Evolutionary conservation across 2,113 vertebrate species (phyloP), one percentile per base, ranked within the genome.

Genomic region (Notarius quadriscutis): DNA sequence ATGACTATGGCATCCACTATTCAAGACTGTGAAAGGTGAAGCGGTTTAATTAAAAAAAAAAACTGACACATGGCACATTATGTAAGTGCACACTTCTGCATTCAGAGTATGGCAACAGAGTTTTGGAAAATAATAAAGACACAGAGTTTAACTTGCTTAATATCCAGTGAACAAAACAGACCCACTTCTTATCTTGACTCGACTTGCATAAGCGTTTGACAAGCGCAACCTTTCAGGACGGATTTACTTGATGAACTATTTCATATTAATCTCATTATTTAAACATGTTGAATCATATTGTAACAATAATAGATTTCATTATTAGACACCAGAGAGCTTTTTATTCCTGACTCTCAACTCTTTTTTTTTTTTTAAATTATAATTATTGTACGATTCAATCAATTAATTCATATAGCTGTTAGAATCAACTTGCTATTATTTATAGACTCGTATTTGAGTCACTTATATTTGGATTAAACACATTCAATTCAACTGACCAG

Each of bases 1-100:
- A 84, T 84, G 87, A 67, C 18, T 84, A 87, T 87, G 81, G 87
- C 81, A 84, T 87, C 50, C 71, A 57, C 17, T 74, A 82, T 63
- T 55, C 25, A 41, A 82, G 48, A 78, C 15, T 63, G 18, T 85
- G 53, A 11, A 34, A 58, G 34, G 20, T 67, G 72, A 48, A 84
- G 50, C n/a, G 51, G 53, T 62, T 12, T n/a, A 15, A 81, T 15
- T 41, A 25, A 62, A 75, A 72, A 48, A 65, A 17, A 51, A 20
- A 58, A 71, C 41, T n/a, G n/a, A 27, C 41, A 50, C n/a, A 53
- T 84, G 63, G 63, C 65, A 55, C 48, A 83, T 78, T 41, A 84
- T 71, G 12, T 63, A 34, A 83, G 22, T 83, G 41, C 62, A 48
- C 50, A 80, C 30, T 48, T 81, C 27, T 60, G 86, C 75, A 63